Percentiles rank a stretch among this genome's conserved stretches.
Evolutionary conservation across 2,113 vertebrate species (phyloP).

Genomic region (Rhinolophus ferrumequinum): DNA sequence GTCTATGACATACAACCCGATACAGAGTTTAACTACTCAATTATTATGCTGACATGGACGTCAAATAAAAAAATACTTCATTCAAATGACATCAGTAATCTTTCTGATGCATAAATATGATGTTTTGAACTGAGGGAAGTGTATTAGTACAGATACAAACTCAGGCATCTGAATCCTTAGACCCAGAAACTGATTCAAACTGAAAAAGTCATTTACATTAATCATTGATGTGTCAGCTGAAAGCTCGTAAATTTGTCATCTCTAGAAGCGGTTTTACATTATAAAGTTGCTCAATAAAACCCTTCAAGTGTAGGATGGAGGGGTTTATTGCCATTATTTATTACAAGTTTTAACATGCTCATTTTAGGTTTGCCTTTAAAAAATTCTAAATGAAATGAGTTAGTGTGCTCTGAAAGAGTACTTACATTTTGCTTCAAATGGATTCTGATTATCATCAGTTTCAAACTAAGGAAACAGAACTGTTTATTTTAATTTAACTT

Average conservation of each 20-base stretch:
- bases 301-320: background rate
- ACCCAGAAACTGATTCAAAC: constrained; percentile 65
- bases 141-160: constrained; percentile 35
- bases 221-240: constrained; percentile 19
- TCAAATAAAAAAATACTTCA: constrained; percentile 37
- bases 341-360: constrained; percentile 35
- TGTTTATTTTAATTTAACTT: constrained; percentile 49
- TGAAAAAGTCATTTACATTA: constrained; percentile 55
- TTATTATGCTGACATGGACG: constrained; percentile 35
- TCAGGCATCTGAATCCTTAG: constrained; percentile 17
- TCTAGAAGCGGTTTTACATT: constrained; percentile 48
- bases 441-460: constrained; percentile 53
- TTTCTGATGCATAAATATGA: constrained; percentile 56
- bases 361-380: constrained; percentile 6
- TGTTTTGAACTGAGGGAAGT: constrained; percentile 40
- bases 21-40: constrained; percentile 57
- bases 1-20: background rate
- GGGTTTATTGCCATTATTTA: constrained; percentile 59
- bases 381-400: background rate
- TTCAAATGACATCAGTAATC: constrained; percentile 30
- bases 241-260: constrained; percentile 61
- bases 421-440: constrained; percentile 55
- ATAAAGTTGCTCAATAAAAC: constrained; percentile 53
- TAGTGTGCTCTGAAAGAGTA: background rate
- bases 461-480: constrained; percentile 45